phyloP scores from a whole-genome alignment of 2,113 vertebrate species.

The Dicrurus megarhynchus region DNA sequence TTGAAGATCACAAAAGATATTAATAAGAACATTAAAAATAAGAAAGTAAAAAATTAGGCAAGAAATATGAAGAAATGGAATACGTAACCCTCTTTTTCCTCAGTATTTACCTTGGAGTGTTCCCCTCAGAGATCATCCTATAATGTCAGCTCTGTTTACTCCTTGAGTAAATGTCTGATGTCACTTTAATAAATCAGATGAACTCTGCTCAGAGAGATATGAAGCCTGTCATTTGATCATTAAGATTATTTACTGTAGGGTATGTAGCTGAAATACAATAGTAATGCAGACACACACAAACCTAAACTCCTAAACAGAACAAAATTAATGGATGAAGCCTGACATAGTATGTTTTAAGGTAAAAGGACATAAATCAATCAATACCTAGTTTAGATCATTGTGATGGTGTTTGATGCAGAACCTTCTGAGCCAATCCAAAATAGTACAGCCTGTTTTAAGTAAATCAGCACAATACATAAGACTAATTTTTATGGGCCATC shows the following conservation, averaged over 20 bases:
- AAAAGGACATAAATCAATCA: conserved; percentile 19
- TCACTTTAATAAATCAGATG: conserved; percentile 69
- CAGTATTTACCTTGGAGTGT: conserved; percentile 22
- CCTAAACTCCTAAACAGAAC: neutral
- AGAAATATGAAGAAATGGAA: conserved; percentile 1
- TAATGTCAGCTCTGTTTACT: conserved; percentile 69
- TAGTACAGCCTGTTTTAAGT: neutral
- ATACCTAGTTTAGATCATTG: neutral
- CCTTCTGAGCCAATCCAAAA: neutral
- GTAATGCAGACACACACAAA: neutral
- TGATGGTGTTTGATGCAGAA: neutral
- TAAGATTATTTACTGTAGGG: conserved; percentile 56
- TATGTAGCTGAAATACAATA: conserved; percentile 32
- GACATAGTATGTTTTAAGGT: neutral
- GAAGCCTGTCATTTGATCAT: conserved; percentile 67
- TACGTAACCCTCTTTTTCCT: neutral
- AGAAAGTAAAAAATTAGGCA: neutral
- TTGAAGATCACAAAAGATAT: neutral
- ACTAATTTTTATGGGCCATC: neutral
- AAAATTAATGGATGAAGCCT: conserved; percentile 24
- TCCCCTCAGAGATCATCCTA: conserved; percentile 18
- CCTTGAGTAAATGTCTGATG: conserved; percentile 68
- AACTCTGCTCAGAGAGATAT: conserved; percentile 52
- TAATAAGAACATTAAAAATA: neutral
- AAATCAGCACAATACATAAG: neutral